Conservation (phyloP, 2,797 vertebrate species). For the Poeciliopsis turneri region DNA sequence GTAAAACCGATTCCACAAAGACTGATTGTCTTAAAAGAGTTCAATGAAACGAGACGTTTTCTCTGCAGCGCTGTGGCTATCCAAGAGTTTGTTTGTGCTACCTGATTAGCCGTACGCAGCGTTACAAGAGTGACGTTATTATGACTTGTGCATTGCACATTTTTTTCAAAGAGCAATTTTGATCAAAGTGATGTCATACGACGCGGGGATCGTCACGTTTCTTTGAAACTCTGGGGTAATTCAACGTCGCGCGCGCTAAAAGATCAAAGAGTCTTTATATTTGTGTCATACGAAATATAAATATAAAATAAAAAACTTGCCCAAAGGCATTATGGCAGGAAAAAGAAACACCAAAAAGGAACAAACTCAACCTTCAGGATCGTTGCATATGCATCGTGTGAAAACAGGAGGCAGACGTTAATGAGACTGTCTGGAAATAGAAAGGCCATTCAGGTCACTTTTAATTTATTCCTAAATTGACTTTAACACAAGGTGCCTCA, state of each 20-base stretch:
- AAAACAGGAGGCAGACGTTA: constrained; percentile 14
- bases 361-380: constrained; percentile 22
- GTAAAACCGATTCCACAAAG: neutral
- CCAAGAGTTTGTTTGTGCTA: constrained; percentile 20
- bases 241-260: constrained; percentile 41
- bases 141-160: constrained; percentile 46
- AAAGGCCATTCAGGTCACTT: constrained; percentile 1
- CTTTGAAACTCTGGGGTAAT: constrained; percentile 48
- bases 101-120: constrained; percentile 27
- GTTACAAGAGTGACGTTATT: constrained; percentile 15
- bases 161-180: constrained; percentile 66
- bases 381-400: constrained; percentile 35
- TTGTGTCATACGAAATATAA: constrained; percentile 38
- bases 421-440: neutral
- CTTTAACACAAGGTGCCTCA: neutral
- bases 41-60: neutral
- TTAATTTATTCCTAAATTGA: neutral
- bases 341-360: neutral
- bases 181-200: constrained; percentile 67
- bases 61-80: constrained; percentile 10
- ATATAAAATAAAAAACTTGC: constrained; percentile 5
- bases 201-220: constrained; percentile 37
- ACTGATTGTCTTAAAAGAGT: neutral
- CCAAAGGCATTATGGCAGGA: constrained; percentile 34
- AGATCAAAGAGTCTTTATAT: constrained; percentile 66